phyloP scores from a whole-genome alignment of 2,888 invertebrate species.

The Sylvicola cinctus region DNA sequence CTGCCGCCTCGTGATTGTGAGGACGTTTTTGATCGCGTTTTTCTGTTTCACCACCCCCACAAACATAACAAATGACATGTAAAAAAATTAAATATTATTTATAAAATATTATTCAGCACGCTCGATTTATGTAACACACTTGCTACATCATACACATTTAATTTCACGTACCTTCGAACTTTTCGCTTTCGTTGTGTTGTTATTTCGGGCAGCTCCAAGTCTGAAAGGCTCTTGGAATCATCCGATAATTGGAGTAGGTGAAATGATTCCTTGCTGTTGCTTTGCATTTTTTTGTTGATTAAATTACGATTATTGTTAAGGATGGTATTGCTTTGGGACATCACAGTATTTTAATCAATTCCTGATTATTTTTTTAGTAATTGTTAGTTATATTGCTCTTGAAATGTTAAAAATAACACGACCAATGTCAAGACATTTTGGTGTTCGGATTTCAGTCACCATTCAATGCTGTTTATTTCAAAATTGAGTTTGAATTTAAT shows the following conservation, averaged over 20 bases:
- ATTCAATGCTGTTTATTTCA: too few species aligned
- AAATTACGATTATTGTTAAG: too few species aligned
- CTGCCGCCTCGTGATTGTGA: neutral
- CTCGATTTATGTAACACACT: neutral
- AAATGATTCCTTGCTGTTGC: constrained; percentile 33
- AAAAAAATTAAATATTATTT: neutral
- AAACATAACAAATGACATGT: too few species aligned
- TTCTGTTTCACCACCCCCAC: constrained; percentile 2
- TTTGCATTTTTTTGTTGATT: neutral
- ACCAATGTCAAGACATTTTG: too few species aligned
- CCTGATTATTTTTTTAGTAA: too few species aligned
- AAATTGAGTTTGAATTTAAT: too few species aligned
- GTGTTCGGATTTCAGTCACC: too few species aligned
- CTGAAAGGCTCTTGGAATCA: constrained; percentile 26
- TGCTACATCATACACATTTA: neutral
- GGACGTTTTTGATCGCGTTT: constrained; percentile 1
- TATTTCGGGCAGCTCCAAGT: constrained; percentile 10
- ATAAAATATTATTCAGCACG: neutral
- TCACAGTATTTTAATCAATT: too few species aligned
- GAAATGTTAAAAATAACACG: too few species aligned
- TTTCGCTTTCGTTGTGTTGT: constrained; percentile 8
- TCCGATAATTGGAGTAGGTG: constrained; percentile 39
- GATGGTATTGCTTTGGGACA: too few species aligned
- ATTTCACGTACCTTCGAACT: constrained; percentile 8
- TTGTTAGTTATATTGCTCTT: too few species aligned